Conservation (phyloP, 2,888 invertebrate species). For the Caenorhabditis angaria region DNA sequence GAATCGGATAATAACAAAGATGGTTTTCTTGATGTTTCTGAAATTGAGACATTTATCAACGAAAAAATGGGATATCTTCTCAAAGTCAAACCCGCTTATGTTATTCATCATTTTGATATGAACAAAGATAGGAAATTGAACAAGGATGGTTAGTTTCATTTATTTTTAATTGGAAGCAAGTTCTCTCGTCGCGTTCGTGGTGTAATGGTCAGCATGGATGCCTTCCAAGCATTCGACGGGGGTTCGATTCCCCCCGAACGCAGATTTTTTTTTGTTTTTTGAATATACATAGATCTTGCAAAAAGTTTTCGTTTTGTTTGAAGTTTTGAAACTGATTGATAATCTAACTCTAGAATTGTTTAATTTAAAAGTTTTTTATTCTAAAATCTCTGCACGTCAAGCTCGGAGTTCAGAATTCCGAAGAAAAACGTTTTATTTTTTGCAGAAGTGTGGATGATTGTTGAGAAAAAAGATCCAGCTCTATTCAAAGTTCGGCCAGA, state of each 20-base stretch:
- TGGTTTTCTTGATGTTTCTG: slow-evolving; percentile 16
- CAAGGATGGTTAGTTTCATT: slow-evolving; percentile 23
- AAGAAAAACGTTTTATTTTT: neutral
- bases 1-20: slow-evolving; percentile 24
- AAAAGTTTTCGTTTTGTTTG: no score
- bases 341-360: neutral
- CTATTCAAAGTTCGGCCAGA: slow-evolving; percentile 26
- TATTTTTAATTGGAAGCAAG: neutral
- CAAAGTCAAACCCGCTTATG: slow-evolving; percentile 9
- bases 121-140: slow-evolving; percentile 29
- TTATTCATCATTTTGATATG: slow-evolving; percentile 29
- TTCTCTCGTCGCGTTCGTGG: slow-evolving; percentile 44
- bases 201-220: slow-evolving; percentile 59
- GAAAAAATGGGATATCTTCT: slow-evolving; percentile 35
- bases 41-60: slow-evolving; percentile 24
- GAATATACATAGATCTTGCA: no score
- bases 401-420: neutral
- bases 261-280: slow-evolving; percentile 16
- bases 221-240: slow-evolving; percentile 60
- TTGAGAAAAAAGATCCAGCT: slow-evolving; percentile 26
- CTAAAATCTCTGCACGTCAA: neutral
- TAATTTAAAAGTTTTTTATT: neutral
- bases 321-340: neutral
- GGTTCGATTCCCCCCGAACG: slow-evolving; percentile 57
- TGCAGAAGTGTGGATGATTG: slow-evolving; percentile 38